phyloP scores from a whole-genome alignment of 2,797 vertebrate species.

The Acropternis orthonyx region DNA sequence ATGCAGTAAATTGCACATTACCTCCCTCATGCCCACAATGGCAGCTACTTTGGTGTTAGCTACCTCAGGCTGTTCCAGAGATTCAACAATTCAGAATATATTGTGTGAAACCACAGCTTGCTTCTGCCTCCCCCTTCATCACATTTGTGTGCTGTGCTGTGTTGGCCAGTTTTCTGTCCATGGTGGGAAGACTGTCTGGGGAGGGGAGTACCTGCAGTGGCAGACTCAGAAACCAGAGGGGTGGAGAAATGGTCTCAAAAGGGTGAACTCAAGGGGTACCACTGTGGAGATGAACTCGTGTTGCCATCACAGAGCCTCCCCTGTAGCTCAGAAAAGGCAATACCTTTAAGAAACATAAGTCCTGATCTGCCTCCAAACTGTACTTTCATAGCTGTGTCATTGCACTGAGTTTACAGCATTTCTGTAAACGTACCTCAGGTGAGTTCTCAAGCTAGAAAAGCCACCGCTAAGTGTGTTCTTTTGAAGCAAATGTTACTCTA shows the following conservation, averaged over 20 bases:
- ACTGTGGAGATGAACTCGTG: rapidly evolving
- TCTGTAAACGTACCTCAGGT: not conserved
- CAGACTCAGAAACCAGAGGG: not conserved
- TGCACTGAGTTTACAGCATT: not conserved
- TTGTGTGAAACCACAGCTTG: not conserved
- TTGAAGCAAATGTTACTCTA: not conserved
- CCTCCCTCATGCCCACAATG: not conserved
- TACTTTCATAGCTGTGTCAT: not conserved
- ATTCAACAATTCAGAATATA: not conserved
- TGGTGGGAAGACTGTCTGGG: not conserved
- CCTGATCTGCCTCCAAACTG: not conserved
- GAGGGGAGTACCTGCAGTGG: not conserved
- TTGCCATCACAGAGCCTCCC: not conserved
- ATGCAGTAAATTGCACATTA: not conserved
- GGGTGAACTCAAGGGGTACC: rapidly evolving
- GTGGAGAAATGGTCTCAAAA: not conserved
- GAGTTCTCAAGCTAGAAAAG: not conserved
- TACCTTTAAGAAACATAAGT: not conserved
- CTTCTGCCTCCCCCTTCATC: not conserved
- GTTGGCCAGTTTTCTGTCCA: not conserved
- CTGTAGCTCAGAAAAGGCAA: not conserved
- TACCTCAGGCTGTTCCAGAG: not conserved
- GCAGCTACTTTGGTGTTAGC: not conserved
- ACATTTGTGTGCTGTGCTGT: not conserved
- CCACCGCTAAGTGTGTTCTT: not conserved